Evolutionary conservation across 1,140 invertebrate genomes (phyloP), one percentile per base, ranked within the genome.

Genomic region (Drosophila biarmipes): DNA sequence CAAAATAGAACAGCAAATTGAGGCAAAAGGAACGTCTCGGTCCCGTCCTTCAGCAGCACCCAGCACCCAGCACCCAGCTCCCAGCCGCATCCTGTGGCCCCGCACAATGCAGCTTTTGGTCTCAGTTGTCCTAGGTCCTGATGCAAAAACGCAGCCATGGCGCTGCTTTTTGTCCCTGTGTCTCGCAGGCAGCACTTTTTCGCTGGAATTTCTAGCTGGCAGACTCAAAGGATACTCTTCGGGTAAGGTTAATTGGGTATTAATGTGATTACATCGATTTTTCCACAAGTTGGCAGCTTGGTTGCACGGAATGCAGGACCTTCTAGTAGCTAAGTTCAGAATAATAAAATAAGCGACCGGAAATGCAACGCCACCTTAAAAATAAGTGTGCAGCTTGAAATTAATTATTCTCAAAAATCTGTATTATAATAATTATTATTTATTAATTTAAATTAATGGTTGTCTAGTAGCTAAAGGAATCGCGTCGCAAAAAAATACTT

Each of bases 41-140:
- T 48, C 48, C 12, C 21, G 4, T 24, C 29, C 12, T 37, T 15
- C n/a, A n/a, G n/a, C n/a, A n/a, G n/a, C 19, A 17, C 29, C 19
- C 49, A 19, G 4, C 2, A 2, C 38, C 8, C n/a, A 4, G 2
- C 8, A 10, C 2, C 15, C 38, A 17, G 1, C 15, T 6, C 17
- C 17, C 40, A 19, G 11, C 15, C 29, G 29, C 10, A 46, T 54
- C 37, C 59, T 31, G 57, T 63, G 57, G 57, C 57, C 49, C 34
- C 43, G 19, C 24, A 63, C 72, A 61, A 61, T 63, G 69, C 29
- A 49, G 71, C 69, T 73, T 49, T 63, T 51, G 71, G 72, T 75
- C 59, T 75, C 72, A 75, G 72, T 75, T 75, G 72, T 75, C 72
- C 72, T 56, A 75, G 59, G 71, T 66, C 71, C 69, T 54, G 69